Evolutionary conservation across 64 coral and sea anemone species (phyloP), one percentile per base, ranked within the genome.

Genomic region (Anthopleura sola): DNA sequence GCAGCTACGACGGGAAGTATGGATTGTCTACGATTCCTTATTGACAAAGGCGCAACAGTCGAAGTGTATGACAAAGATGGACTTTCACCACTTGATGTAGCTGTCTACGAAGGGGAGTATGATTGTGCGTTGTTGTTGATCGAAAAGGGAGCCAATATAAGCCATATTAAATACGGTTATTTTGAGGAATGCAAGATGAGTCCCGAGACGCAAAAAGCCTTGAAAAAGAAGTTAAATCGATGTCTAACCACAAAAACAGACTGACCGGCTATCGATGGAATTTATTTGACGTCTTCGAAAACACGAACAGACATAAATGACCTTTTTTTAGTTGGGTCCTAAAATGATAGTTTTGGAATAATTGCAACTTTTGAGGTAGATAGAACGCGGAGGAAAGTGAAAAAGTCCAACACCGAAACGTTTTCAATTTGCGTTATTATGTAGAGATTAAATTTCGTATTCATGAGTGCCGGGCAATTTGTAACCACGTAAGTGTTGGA

Each of bases 81-180:
- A 31, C 77, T 86, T 0, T 97, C 94, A 1, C 90, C 94, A 14
- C 49, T 97, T 10, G 94, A 93, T 28, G 84, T 82, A 26, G 94
- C 94, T 0, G 94, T 97, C 6, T 46, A 55, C 6, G 94, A 97
- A 69, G 94, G 94, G 11, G 94, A 97, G 33, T 97, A 91, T 38
- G 94, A 97, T 55, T 97, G 94, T 26, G 94, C 94, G 4, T 66
- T 81, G 1, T 89, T 92, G 64, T 60, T 97, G 7, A 92, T 97
- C 31, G 38, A 93, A 37, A 85, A 78, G 20, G 94, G 94, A 3
- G 94, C 94, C 21, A 92, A 87, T 51, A 97, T 97, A 1, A 92
- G 51, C 9, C 83, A 87, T 31, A 97, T 97, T 80, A 86, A 89
- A 11, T 83, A 97, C 47, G 94, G 94, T 23, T 92, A 93, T 37